These are phyloP conservation scores for Horisme vitalbata DNA, from an alignment of 2,888 invertebrate species.

Conservation along the genomic window DNA sequence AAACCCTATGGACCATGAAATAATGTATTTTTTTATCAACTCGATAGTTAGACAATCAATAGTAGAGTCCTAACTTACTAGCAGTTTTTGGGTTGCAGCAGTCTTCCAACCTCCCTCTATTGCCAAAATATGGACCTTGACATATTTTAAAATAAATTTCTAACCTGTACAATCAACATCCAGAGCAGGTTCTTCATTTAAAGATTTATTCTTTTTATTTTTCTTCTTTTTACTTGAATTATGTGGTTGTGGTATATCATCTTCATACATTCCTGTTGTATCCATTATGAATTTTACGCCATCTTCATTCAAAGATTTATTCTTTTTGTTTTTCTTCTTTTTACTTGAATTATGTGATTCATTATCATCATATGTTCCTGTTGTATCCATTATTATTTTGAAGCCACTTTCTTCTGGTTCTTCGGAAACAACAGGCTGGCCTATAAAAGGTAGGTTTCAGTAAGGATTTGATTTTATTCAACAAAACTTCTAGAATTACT, in stretches of 20 bases:
- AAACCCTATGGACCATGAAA: too few species aligned
- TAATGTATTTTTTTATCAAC: too few species aligned
- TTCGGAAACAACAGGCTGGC: conserved; percentile 22
- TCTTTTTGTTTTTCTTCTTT: conserved; percentile 34
- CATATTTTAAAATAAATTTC: background rate
- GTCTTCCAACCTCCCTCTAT: too few species aligned
- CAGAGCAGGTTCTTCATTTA: background rate
- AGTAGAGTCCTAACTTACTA: too few species aligned
- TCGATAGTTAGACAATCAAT: too few species aligned
- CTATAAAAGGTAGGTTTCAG: background rate
- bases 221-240: background rate
- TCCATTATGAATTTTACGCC: too few species aligned
- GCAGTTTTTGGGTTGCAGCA: too few species aligned
- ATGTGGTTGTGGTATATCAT: conserved; percentile 18
- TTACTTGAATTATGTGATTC: conserved; percentile 34
- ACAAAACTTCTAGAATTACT: too few species aligned
- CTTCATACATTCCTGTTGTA: conserved; percentile 39
- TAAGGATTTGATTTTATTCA: too few species aligned
- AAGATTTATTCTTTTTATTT: background rate
- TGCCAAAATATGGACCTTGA: too few species aligned
- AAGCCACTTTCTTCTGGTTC: conserved; percentile 26
- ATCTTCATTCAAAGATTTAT: conserved; percentile 10
- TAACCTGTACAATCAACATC: conserved; percentile 19
- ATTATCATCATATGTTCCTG: conserved; percentile 32
- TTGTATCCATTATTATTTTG: conserved; percentile 47